Evolutionary conservation across 2,888 invertebrate genomes (phyloP).

Genomic region (Andrena camellia): DNA sequence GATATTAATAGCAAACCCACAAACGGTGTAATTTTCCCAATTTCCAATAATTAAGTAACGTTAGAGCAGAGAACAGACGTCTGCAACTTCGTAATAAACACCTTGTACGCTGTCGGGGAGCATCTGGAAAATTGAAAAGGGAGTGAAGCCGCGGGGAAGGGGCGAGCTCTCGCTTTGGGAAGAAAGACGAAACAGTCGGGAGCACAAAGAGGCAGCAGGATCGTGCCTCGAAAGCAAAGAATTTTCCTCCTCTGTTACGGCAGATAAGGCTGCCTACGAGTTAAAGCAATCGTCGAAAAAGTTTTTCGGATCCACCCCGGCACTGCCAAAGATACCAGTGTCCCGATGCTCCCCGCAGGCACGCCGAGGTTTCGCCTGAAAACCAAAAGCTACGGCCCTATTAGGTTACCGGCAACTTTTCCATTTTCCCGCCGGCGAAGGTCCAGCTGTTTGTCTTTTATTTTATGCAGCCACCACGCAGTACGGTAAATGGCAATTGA

Average conservation of each 20-base stretch:
- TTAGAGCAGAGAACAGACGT: no score
- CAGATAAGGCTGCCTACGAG: slow-evolving; percentile 12
- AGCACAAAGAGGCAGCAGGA: not conserved
- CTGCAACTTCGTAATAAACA: not conserved
- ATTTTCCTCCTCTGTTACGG: not conserved
- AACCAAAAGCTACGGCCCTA: no score
- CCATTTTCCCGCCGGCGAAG: not conserved
- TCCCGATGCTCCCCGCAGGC: no score
- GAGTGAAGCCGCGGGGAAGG: not conserved
- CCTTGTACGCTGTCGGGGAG: not conserved
- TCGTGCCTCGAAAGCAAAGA: slow-evolving; percentile 54
- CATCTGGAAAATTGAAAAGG: slow-evolving; percentile 5
- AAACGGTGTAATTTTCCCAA: no score
- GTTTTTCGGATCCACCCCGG: no score
- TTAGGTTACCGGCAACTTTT: not conserved
- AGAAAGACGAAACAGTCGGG: slow-evolving; percentile 13
- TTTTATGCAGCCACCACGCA: slow-evolving; percentile 12
- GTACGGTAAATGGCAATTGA: slow-evolving; percentile 20
- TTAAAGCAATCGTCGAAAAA: not conserved
- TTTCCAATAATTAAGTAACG: no score
- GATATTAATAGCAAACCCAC: no score
- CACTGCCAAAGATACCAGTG: no score
- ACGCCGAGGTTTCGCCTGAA: no score
- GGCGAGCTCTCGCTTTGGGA: slow-evolving; percentile 22
- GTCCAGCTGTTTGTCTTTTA: slow-evolving; percentile 16